A percentile compares a stretch with the other conserved stretches of the same genome.
These are phyloP conservation scores for Antheraea yamamai DNA, from an alignment of 2,888 invertebrate genomes.

Conservation along the genomic window DNA sequence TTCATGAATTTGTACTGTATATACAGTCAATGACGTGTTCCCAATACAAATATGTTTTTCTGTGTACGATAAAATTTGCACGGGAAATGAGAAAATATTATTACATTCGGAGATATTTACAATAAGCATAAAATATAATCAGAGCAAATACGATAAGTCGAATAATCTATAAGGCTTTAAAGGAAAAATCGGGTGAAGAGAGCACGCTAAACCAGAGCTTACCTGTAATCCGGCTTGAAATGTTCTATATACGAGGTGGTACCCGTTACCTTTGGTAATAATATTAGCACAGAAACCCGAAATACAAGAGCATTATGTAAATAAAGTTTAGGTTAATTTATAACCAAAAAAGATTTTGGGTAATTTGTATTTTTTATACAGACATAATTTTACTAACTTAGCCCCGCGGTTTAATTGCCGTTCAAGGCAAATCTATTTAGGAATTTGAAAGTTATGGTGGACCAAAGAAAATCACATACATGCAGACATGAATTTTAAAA, in stretches of 20 bases:
- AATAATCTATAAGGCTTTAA: constrained; percentile 34
- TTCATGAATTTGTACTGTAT: not conserved
- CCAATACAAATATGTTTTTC: not conserved
- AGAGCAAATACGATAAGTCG: constrained; percentile 25
- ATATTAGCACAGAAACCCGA: not conserved
- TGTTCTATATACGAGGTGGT: constrained; percentile 34
- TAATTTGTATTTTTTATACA: too few species aligned
- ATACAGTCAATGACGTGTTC: not conserved
- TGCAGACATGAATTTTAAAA: too few species aligned
- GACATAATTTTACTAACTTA: too few species aligned
- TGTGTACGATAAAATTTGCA: not conserved
- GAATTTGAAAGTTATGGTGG: too few species aligned
- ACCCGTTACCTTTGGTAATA: constrained; percentile 15
- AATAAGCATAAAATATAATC: constrained; percentile 35
- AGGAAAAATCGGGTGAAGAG: constrained; percentile 33
- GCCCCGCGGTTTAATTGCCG: too few species aligned
- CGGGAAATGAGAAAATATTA: constrained; percentile 1
- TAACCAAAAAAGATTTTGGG: too few species aligned
- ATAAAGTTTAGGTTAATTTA: not conserved
- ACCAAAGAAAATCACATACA: too few species aligned
- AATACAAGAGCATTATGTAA: not conserved
- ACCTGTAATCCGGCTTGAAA: constrained; percentile 40
- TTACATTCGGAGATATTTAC: constrained; percentile 14
- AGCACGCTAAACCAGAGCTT: constrained; percentile 35
- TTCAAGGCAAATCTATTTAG: too few species aligned